Conservation (phyloP, 2,888 invertebrate genomes). For the Chydorus sphaericus region DNA sequence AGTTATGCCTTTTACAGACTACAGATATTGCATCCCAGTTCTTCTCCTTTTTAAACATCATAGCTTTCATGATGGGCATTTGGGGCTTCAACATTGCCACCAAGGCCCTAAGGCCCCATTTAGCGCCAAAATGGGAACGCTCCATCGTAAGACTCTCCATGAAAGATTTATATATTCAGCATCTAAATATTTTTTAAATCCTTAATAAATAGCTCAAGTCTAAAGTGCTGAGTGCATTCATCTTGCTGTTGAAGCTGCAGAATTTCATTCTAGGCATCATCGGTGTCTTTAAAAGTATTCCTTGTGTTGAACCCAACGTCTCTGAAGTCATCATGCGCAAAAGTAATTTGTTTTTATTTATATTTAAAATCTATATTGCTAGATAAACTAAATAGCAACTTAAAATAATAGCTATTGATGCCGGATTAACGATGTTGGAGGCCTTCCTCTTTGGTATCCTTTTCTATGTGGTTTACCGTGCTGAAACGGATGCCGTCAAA, state of each 20-base stretch:
- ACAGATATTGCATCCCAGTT: background rate
- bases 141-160: background rate
- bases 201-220: background rate
- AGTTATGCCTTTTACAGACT: background rate
- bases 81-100: constrained; percentile 11
- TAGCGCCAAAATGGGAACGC: background rate
- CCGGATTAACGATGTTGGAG: background rate
- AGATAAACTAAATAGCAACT: background rate
- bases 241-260: constrained; percentile 4
- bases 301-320: constrained; percentile 2
- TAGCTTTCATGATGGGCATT: constrained; percentile 3
- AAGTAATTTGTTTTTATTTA: constrained; percentile 1
- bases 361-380: background rate
- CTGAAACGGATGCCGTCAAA: no score
- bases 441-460: constrained; percentile 3
- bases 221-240: background rate
- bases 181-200: background rate
- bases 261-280: constrained; percentile 5
- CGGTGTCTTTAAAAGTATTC: background rate
- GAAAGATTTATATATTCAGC: no score
- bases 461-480: constrained; percentile 4
- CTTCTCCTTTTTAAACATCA: background rate
- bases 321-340: background rate
- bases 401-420: background rate
- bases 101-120: background rate